A percentile compares a stretch with the other conserved stretches of the same genome.
Conservation (phyloP, 2,113 vertebrate species). For the Daboia siamensis region DNA sequence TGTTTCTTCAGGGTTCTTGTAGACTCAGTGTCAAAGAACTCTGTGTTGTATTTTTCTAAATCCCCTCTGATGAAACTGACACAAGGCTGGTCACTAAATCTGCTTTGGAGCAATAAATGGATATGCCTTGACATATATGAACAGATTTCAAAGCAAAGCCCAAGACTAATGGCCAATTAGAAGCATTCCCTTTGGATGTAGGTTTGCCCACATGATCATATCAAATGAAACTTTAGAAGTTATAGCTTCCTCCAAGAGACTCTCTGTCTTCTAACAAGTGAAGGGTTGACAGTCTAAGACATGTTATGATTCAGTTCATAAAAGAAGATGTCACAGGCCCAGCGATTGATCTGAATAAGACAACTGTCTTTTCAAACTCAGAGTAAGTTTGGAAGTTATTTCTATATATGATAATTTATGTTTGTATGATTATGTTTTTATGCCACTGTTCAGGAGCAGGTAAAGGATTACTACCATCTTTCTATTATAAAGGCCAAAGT, state of each 20-base stretch:
- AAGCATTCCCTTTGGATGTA: conserved; percentile 4
- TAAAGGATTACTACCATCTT: not conserved
- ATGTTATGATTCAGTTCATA: not conserved
- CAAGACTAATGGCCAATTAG: not conserved
- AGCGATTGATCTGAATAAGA: not conserved
- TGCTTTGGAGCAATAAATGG: not conserved
- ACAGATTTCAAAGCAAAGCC: not conserved
- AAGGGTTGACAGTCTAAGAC: not conserved
- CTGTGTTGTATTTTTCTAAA: conserved; percentile 3
- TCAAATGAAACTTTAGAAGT: conserved; percentile 21
- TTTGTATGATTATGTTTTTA: not conserved
- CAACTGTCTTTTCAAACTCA: not conserved
- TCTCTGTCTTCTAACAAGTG: not conserved
- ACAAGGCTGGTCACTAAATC: not conserved
- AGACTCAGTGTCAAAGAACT: conserved; percentile 19
- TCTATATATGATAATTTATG: not conserved
- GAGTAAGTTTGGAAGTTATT: not conserved
- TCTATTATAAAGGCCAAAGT: not conserved
- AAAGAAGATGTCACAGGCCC: not conserved
- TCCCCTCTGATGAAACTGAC: not conserved
- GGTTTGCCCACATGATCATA: conserved; percentile 12
- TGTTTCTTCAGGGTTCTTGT: conserved; percentile 1
- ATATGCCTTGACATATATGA: not conserved
- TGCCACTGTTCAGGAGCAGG: not conserved
- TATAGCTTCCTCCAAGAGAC: not conserved